Evolutionary conservation across 30 jellyfish, hydroid and myxozoan species (phyloP).

Genomic region (Turritopsis dohrnii): DNA sequence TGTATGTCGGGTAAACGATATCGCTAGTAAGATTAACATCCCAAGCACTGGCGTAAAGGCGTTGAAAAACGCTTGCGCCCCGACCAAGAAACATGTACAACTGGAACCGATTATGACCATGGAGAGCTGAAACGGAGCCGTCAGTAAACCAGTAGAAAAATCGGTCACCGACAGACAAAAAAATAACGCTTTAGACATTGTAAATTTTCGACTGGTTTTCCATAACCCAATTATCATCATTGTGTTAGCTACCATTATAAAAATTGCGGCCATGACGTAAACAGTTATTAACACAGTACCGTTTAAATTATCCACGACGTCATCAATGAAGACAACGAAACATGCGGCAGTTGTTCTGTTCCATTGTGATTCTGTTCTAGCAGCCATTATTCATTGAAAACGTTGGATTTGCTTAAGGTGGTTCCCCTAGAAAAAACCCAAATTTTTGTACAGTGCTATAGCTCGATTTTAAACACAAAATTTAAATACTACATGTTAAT

Average conservation of each 20-base stretch:
- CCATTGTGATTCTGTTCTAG: neutral
- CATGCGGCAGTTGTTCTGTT: neutral
- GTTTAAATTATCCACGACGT: neutral
- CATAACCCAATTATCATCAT: slow-evolving; percentile 11
- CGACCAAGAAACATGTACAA: neutral
- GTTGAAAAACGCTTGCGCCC: slow-evolving; percentile 9
- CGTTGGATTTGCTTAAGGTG: neutral
- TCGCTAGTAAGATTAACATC: neutral
- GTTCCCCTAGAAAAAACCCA: too few relatives aligned
- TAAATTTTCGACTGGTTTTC: neutral
- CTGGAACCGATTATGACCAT: neutral
- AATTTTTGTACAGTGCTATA: too few relatives aligned
- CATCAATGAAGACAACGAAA: neutral
- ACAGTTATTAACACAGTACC: neutral
- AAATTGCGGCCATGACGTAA: neutral
- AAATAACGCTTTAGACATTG: neutral
- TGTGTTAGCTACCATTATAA: neutral
- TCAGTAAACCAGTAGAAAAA: neutral
- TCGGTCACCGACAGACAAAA: neutral
- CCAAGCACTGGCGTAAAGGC: slow-evolving; percentile 7
- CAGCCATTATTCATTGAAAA: neutral
- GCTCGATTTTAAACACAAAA: too few relatives aligned
- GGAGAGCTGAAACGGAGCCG: neutral
- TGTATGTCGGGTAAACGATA: neutral
- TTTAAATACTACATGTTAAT: too few relatives aligned